These are phyloP conservation scores for Oligia latruncula DNA, from an alignment of 2,888 invertebrate species.

Conservation along the genomic window DNA sequence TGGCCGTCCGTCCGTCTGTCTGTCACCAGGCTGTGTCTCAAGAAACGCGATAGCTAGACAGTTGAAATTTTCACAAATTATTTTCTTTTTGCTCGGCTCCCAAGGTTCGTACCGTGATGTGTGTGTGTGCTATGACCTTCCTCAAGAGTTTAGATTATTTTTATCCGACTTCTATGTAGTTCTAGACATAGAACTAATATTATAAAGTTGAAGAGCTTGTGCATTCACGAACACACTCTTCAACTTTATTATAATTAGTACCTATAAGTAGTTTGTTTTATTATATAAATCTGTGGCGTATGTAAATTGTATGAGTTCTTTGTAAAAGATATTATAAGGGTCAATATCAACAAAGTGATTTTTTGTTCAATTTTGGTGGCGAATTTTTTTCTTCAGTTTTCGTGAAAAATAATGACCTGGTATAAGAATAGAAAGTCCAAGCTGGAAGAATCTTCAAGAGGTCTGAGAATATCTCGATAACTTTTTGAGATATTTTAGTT, in stretches of 20 bases:
- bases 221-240: not conserved
- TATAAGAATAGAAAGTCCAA: too few relatives aligned
- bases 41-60: too few relatives aligned
- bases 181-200: not conserved
- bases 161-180: not conserved
- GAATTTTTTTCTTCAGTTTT: too few relatives aligned
- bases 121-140: not conserved
- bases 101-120: not conserved
- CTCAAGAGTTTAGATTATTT: not conserved
- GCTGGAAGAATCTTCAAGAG: too few relatives aligned
- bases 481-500: too few relatives aligned
- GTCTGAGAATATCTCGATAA: too few relatives aligned
- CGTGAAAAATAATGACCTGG: too few relatives aligned
- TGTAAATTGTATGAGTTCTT: conserved; percentile 10
- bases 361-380: too few relatives aligned
- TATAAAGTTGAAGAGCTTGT: not conserved
- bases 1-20: too few relatives aligned
- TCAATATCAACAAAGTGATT: too few relatives aligned
- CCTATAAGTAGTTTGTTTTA: not conserved
- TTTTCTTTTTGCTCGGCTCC: not conserved
- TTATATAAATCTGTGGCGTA: not conserved
- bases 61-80: not conserved
- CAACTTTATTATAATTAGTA: not conserved
- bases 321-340: not conserved
- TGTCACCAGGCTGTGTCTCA: too few relatives aligned